Conservation (phyloP, 2,797 vertebrate species). For the Gephyroberyx darwinii region DNA sequence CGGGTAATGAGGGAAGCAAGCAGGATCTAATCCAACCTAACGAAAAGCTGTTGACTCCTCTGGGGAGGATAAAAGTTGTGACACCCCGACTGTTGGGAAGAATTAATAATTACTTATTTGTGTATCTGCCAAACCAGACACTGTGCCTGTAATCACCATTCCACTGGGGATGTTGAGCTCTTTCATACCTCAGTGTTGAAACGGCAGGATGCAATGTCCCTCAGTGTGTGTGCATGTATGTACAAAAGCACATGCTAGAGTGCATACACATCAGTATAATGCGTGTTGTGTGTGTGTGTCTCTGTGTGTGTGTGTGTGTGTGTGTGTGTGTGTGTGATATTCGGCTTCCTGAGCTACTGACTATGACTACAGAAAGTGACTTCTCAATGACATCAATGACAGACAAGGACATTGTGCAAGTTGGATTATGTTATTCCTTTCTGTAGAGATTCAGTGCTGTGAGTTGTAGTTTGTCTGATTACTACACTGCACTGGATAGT, state of each 20-base stretch:
- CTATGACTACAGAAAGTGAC: constrained; percentile 7
- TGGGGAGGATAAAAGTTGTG: constrained; percentile 10
- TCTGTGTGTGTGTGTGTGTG: constrained; percentile 3
- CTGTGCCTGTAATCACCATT: constrained; percentile 29
- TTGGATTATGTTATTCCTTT: constrained; percentile 23
- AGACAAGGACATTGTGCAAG: constrained; percentile 10
- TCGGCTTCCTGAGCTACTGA: background rate
- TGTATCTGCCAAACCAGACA: constrained; percentile 14
- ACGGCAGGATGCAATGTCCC: constrained; percentile 17
- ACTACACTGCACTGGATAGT: constrained; percentile 43
- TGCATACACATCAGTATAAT: background rate
- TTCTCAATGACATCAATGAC: constrained; percentile 20
- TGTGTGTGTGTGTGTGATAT: constrained; percentile 7
- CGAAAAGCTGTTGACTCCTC: constrained; percentile 19
- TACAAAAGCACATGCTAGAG: background rate
- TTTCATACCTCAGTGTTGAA: constrained; percentile 15
- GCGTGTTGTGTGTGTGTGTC: background rate
- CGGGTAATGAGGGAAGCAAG: constrained; percentile 21
- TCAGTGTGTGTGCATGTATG: background rate
- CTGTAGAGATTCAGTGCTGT: constrained; percentile 8
- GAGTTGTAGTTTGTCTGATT: constrained; percentile 36
- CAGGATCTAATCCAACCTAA: constrained; percentile 27
- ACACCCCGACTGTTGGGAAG: constrained; percentile 1
- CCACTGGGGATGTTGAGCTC: constrained; percentile 13
- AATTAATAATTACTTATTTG: constrained; percentile 12